Conservation (phyloP, 2,797 vertebrate genomes). For the Atherinosoma microstoma region DNA sequence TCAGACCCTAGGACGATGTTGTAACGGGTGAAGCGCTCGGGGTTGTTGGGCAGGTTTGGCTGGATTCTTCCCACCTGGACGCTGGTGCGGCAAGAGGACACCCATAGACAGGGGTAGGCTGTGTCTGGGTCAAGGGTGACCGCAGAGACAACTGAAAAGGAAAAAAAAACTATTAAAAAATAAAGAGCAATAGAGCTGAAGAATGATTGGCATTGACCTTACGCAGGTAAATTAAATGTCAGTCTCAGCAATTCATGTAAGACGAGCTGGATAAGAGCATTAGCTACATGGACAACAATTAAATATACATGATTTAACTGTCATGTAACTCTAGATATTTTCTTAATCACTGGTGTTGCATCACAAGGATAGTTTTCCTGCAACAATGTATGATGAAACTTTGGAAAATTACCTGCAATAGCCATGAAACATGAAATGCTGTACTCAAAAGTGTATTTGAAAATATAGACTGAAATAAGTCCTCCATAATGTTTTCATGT, state of each 20-base stretch:
- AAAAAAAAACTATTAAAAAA: background rate
- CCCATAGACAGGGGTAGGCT: conserved; percentile 80
- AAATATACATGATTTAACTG: conserved; percentile 54
- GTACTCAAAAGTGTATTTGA: background rate
- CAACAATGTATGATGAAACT: conserved; percentile 10
- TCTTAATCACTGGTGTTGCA: conserved; percentile 20
- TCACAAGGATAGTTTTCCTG: conserved; percentile 16
- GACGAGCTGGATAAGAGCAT: conserved; percentile 42
- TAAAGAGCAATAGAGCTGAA: background rate
- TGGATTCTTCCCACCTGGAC: conserved; percentile 78
- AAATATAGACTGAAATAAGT: background rate
- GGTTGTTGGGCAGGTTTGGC: conserved; percentile 80
- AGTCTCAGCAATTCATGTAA: conserved; percentile 40
- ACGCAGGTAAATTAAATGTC: conserved; percentile 30
- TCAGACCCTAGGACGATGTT: conserved; percentile 83
- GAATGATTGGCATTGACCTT: conserved; percentile 40
- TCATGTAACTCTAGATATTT: conserved; percentile 19
- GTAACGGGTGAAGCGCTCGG: conserved; percentile 81
- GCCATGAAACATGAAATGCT: no score
- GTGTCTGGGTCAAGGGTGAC: conserved; percentile 79
- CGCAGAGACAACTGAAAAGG: conserved; percentile 51
- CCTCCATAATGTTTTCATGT: background rate
- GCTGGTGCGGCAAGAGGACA: conserved; percentile 73
- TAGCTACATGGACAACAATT: conserved; percentile 39
- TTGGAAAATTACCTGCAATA: background rate